Conservation (phyloP, 92 coral and sea anemone genomes). For the Palythoa grandis region DNA sequence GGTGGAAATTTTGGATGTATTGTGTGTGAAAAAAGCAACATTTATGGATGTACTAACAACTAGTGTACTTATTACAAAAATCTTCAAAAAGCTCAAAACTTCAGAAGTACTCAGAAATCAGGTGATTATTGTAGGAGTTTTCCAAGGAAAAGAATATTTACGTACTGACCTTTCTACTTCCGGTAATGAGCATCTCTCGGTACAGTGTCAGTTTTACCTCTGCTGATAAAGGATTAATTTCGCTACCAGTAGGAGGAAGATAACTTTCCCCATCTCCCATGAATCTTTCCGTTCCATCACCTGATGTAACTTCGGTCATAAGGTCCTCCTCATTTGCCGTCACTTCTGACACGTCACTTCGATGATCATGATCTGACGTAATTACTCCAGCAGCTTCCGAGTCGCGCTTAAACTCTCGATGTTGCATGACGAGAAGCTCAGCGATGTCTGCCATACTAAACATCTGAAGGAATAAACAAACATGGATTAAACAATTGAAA, state of each 20-base stretch:
- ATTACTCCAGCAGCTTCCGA: background rate
- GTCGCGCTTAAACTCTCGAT: slow-evolving; percentile 24
- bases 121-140: no score
- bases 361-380: background rate
- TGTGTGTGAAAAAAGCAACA: no score
- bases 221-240: background rate
- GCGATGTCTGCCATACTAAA: slow-evolving; percentile 43
- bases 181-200: slow-evolving; percentile 27
- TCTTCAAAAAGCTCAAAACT: no score
- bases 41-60: no score
- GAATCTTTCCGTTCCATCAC: background rate
- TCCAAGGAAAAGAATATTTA: background rate
- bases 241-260: background rate
- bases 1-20: no score
- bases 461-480: background rate
- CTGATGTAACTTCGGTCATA: background rate
- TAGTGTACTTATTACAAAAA: no score
- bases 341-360: background rate
- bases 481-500: no score
- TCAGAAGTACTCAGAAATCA: no score
- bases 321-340: background rate
- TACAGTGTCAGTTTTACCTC: background rate
- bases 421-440: slow-evolving; percentile 28
- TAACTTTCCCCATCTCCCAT: background rate
- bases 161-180: slow-evolving; percentile 27